Base-by-base conservation (phyloP, 2,113 vertebrate genomes). In the Cephalopterus ornatus region DNA sequence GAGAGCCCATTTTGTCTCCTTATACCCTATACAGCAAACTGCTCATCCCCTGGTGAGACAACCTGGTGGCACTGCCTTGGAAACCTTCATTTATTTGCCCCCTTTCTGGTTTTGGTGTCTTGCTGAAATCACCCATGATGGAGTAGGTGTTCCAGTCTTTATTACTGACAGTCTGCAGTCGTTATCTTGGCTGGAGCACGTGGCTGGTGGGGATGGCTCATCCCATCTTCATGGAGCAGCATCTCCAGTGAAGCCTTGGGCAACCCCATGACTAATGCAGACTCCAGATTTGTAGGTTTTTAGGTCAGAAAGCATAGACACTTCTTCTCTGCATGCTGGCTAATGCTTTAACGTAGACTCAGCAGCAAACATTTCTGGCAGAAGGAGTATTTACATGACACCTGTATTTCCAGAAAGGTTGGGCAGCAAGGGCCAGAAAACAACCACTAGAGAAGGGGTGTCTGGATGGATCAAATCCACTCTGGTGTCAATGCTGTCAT, bases 1-100 rank as follows among this genome's bases (percentile, higher is more conserved):
- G 81, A 91, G 71, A 88, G 30, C 9, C 88, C 47, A 41, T 95
- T 96, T 88, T 75, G 56, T 79, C 67, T 93, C 76, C 80, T 74
- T 81, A 80, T 6, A 49, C 12, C 52, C 65, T 37, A 24, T 6
- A 66, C 3, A 15, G 27, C 49, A 28, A 81, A 37, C 19, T 55
- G 35, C 66, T n/a, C 13, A 11, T 46, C 4, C 37, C 41, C 71
- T 41, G 23, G 26, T 44, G 46, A 72, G 35, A 39, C 7, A 41
- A 71, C 4, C 26, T 68, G 87, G 53, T 49, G n/a, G 19, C 1
- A 2, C 3, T 59, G 50, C 62, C 75, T 93, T 68, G 65, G 24
- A 85, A 94, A 81, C 33, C 37, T 85, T 33, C 5, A 8, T 62
- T 89, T 76, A n/a, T 81, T 72, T 80, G 53, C 37, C 35, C 42